Evolutionary conservation across 2,797 vertebrate genomes (phyloP), one percentile per base, ranked within the genome.

Genomic region (Pangasius macronema): DNA sequence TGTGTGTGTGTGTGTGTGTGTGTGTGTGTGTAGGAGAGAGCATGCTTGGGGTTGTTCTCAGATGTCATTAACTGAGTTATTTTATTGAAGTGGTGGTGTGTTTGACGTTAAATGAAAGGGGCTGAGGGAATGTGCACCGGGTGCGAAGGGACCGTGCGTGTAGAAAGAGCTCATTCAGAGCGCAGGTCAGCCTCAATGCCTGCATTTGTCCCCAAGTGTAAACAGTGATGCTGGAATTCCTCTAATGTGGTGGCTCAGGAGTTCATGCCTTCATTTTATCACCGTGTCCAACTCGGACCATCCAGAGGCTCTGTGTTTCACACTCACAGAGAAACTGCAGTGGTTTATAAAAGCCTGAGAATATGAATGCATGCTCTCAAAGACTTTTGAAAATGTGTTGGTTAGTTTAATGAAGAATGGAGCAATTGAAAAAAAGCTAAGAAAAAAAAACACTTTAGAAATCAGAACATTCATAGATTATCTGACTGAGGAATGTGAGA

Each of bases 121-220:
- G 89, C 93, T 82, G 91, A 92, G 95, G 95, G 95, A 95, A 95
- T 79, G 84, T 82, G 72, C 61, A 33, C 49, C 46, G 77, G 89
- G 79, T 85, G 77, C 39, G 68, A 75, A 39, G 51, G 68, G 68
- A 83, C 77, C 49, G 20, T 93, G 91, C 93, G 94, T 94, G 92
- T 91, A 95, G 94, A 96, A 95, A 94, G 94, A 94, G 93, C 94
- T 95, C 93, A 96, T 96, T 96, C 95, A 96, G 94, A 92, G 93
- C 93, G 93, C 88, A 20, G 88, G 83, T 90, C 81, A 81, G 51
- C 90, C 93, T 96, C 95, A 96, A 96, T 95, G 93, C 93, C 93
- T 93, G 94, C 95, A 93, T 96, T 96, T 96, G 95, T 96, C 94
- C 94, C 90, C 59, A 89, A 94, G 94, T 93, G 95, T 95, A 96